These are phyloP conservation scores for Drosophila funebris DNA, from an alignment of 1,140 invertebrate genomes.

Conservation along the genomic window DNA sequence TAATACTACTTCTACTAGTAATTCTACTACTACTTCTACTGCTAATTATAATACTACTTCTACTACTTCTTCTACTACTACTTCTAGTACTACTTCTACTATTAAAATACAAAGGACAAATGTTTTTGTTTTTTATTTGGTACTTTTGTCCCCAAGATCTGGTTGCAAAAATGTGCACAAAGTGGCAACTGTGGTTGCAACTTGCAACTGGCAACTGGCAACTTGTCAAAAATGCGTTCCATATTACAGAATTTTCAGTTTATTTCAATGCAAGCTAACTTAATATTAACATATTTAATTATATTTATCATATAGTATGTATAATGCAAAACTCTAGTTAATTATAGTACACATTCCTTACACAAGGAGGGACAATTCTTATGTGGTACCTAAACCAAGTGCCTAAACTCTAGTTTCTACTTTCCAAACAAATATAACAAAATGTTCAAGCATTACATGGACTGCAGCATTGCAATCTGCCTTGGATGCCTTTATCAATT, in stretches of 20 bases:
- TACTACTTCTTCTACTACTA: too few species aligned
- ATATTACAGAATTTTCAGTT: conserved; percentile 8
- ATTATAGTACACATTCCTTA: conserved; percentile 29
- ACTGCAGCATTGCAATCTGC: too few species aligned
- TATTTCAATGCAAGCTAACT: conserved; percentile 49
- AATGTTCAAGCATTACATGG: neutral
- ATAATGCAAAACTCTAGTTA: conserved; percentile 19
- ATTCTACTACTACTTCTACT: too few species aligned
- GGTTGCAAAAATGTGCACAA: too few species aligned
- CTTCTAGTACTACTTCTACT: too few species aligned
- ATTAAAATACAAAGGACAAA: too few species aligned
- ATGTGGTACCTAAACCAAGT: conserved; percentile 40
- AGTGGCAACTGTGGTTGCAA: too few species aligned
- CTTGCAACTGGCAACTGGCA: conserved; percentile 3
- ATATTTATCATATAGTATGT: neutral
- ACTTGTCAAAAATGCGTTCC: conserved; percentile 6
- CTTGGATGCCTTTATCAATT: conserved; percentile 85
- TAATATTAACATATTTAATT: conserved; percentile 25
- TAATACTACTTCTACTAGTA: too few species aligned
- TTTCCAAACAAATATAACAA: conserved; percentile 34
- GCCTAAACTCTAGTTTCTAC: conserved; percentile 22
- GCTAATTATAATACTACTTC: too few species aligned
- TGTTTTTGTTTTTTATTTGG: too few species aligned
- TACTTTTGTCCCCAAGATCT: too few species aligned
- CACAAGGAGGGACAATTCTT: neutral